phyloP scores from a whole-genome alignment of 2,797 vertebrate species.

The Mastacembelus armatus region DNA sequence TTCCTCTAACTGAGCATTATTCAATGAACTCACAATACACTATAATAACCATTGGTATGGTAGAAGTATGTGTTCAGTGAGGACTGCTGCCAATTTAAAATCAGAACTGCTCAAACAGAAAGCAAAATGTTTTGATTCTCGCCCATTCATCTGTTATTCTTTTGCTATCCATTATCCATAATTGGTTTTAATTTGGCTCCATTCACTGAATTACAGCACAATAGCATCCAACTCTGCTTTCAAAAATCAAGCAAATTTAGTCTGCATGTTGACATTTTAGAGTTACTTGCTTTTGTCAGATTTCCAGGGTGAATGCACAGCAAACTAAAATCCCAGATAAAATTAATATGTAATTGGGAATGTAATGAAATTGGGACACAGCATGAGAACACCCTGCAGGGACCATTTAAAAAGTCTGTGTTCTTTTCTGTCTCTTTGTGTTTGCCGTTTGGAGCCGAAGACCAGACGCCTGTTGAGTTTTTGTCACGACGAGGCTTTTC shows the following conservation, averaged over 20 bases:
- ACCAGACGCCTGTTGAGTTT: background rate
- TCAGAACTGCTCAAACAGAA: background rate
- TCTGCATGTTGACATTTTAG: constrained; percentile 1
- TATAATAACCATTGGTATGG: too few species aligned
- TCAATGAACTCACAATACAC: too few species aligned
- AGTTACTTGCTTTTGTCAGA: constrained; percentile 17
- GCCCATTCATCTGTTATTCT: background rate
- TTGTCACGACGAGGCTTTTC: background rate
- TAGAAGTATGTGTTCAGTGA: background rate
- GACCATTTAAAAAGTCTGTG: constrained; percentile 36
- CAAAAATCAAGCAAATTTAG: background rate
- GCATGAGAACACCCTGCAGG: constrained; percentile 31
- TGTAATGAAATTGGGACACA: constrained; percentile 30
- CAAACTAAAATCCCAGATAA: constrained; percentile 25
- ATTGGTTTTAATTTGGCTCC: constrained; percentile 40
- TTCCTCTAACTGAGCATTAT: too few species aligned
- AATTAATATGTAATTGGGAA: constrained; percentile 28
- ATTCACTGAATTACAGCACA: constrained; percentile 16
- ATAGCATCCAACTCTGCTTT: constrained; percentile 12
- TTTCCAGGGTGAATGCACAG: constrained; percentile 5
- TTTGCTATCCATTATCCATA: constrained; percentile 16
- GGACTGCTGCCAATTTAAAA: background rate
- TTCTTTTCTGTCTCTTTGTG: constrained; percentile 14
- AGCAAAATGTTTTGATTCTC: background rate
- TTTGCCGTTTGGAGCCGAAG: background rate